Evolutionary conservation across 2,113 vertebrate species (phyloP).

Genomic region (Hipposideros armiger): DNA sequence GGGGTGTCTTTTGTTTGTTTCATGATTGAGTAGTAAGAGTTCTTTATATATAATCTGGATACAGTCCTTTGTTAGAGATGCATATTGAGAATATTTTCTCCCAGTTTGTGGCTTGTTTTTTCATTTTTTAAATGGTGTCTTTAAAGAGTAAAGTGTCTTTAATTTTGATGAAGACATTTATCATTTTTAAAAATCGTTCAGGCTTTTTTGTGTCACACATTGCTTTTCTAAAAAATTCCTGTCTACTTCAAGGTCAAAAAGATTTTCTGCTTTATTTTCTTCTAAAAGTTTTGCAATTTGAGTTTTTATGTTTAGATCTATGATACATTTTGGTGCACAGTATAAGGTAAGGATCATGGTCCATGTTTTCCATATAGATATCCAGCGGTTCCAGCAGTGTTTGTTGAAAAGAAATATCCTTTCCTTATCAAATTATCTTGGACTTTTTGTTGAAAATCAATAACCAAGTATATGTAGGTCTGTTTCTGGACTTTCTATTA

Average conservation of each 20-base stretch:
- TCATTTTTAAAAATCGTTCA: conserved; percentile 27
- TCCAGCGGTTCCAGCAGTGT: neutral
- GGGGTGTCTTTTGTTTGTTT: too few species aligned
- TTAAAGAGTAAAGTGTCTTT: neutral
- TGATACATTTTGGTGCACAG: neutral
- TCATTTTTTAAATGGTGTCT: conserved; percentile 2
- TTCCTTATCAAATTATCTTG: conserved; percentile 40
- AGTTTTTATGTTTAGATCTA: neutral
- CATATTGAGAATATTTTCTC: conserved; percentile 8
- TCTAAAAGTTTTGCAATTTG: neutral
- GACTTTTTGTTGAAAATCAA: conserved; percentile 14
- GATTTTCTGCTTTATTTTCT: conserved; percentile 31
- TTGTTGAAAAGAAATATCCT: conserved; percentile 10
- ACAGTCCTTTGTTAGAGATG: neutral
- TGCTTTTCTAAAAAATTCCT: conserved; percentile 24
- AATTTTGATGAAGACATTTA: conserved; percentile 13
- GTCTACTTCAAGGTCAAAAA: neutral
- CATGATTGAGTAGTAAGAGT: too few species aligned
- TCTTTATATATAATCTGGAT: neutral
- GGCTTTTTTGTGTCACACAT: neutral
- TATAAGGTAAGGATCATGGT: neutral
- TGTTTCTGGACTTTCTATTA: neutral
- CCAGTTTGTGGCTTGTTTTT: neutral
- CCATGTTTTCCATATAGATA: neutral
- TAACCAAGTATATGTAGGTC: neutral